Conservation (phyloP, 2,113 vertebrate genomes). For the Origma solitaria region DNA sequence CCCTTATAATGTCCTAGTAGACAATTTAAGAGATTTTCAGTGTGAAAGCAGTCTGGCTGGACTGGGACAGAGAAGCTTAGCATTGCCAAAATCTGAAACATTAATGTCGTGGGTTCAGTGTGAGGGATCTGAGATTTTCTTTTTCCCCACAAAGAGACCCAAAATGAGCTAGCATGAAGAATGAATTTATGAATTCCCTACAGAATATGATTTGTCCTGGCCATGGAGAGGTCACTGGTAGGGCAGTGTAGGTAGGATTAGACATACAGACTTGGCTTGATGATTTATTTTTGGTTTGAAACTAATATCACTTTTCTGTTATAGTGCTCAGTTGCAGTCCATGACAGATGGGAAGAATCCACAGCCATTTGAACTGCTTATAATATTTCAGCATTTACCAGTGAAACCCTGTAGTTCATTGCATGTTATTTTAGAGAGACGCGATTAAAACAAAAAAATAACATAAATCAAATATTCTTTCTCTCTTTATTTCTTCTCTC, state of each 20-base stretch:
- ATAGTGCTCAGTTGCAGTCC: not conserved
- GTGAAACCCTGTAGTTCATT: not conserved
- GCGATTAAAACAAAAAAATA: not conserved
- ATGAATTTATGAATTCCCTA: not conserved
- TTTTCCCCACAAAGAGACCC: not conserved
- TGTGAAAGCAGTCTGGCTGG: not conserved
- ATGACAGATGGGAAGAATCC: constrained; percentile 53
- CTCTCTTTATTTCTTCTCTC: not conserved
- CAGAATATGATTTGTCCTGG: constrained; percentile 1
- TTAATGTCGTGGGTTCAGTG: not conserved
- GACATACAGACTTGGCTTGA: not conserved
- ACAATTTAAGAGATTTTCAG: not conserved
- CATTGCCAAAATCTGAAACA: not conserved
- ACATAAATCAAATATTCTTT: not conserved
- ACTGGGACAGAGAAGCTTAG: not conserved
- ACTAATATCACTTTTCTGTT: constrained; percentile 32
- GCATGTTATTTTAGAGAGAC: constrained; percentile 3
- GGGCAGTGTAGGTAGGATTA: constrained; percentile 5
- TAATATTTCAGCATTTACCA: constrained; percentile 43
- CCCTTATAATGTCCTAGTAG: not conserved
- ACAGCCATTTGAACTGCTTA: constrained; percentile 46
- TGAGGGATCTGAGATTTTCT: not conserved
- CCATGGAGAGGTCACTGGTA: not conserved
- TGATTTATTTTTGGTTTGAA: constrained; percentile 55
- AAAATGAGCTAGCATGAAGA: constrained; percentile 14